Base-by-base conservation (phyloP, 2,113 vertebrate species). In the Rhabdornis inornatus region DNA sequence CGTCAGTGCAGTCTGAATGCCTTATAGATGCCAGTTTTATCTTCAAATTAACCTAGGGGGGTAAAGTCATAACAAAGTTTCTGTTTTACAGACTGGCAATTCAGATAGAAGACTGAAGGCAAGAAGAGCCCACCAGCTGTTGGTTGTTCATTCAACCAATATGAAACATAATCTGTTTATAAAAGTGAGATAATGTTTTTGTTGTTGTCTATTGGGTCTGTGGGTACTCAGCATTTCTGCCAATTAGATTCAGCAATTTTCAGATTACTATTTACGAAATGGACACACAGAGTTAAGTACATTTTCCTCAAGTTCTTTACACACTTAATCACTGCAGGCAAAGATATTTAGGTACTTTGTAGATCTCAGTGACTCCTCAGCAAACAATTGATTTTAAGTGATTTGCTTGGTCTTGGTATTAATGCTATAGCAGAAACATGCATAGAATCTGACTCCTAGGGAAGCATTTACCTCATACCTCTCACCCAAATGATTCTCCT, bases 251-350 rank as follows among this genome's bases (percentile, higher is more conserved):
- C 44, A 60, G 8, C 2, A 15, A 56, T 83, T 83, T 92, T 90
- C 10, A 37, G 25, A 7, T 57, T 35, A 45, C 44, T 68, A 1
- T 8, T 55, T 24, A 42, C 57, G 17, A 66, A 83, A 66, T 1
- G 2, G 23, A 2, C 10, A 37, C 8, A 10, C 6, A 18, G 0
- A 15, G 16, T 31, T 53, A n/a, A n/a, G 6, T 21, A 23, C 0
- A 3, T 16, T 64, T 89, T 52, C 40, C n/a, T 60, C 30, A 59
- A 55, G 39, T 53, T 70, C 24, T 85, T 83, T 22, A 45, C 17
- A 8, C 13, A 37, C 4, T 13, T 78, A 21, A 39, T 76, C 5
- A 6, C 57, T 76, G 39, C 21, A 60, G 55, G 23, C 23, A 39
- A 35, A 64, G 28, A 2, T 59, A 24, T 64, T 39, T 72, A 39